phyloP scores from a whole-genome alignment of 2,888 invertebrate species.

The Hartigia nigra region DNA sequence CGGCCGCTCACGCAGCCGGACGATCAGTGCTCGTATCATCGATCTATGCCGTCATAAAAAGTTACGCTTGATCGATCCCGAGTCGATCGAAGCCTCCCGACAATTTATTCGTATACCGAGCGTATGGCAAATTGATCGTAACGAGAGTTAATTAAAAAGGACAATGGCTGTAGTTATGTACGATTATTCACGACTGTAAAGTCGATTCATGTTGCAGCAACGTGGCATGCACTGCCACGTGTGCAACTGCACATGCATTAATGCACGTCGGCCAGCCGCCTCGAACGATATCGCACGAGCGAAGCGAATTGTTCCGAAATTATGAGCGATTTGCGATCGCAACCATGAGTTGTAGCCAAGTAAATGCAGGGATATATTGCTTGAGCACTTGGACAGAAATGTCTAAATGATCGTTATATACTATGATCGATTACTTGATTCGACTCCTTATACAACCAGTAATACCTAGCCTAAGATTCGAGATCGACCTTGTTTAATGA shows the following conservation, averaged over 20 bases:
- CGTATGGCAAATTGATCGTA: constrained; percentile 42
- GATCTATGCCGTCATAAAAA: constrained; percentile 2
- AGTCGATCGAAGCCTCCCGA: not conserved
- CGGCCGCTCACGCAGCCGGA: not conserved
- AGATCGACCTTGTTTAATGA: not conserved
- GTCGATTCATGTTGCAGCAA: constrained; percentile 4
- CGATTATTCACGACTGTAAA: constrained; percentile 39
- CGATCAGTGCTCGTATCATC: constrained; percentile 5
- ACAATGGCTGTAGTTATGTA: constrained; percentile 38
- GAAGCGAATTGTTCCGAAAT: constrained; percentile 42
- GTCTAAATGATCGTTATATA: constrained; percentile 41
- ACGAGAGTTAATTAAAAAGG: constrained; percentile 48
- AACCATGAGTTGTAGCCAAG: constrained; percentile 30
- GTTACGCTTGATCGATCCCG: not conserved
- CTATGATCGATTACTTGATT: constrained; percentile 34
- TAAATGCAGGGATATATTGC: constrained; percentile 46
- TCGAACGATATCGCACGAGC: constrained; percentile 28
- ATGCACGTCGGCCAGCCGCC: constrained; percentile 12
- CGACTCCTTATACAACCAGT: not conserved
- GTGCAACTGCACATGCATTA: not conserved
- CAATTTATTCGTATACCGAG: constrained; percentile 33
- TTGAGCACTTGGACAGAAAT: constrained; percentile 29
- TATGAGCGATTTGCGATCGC: constrained; percentile 43
- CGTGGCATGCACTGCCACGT: not conserved
- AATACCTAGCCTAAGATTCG: not conserved